Percentiles rank a stretch among this genome's conserved stretches.
Evolutionary conservation across 2,888 invertebrate species (phyloP).

Genomic region (Drosophila borealis): DNA sequence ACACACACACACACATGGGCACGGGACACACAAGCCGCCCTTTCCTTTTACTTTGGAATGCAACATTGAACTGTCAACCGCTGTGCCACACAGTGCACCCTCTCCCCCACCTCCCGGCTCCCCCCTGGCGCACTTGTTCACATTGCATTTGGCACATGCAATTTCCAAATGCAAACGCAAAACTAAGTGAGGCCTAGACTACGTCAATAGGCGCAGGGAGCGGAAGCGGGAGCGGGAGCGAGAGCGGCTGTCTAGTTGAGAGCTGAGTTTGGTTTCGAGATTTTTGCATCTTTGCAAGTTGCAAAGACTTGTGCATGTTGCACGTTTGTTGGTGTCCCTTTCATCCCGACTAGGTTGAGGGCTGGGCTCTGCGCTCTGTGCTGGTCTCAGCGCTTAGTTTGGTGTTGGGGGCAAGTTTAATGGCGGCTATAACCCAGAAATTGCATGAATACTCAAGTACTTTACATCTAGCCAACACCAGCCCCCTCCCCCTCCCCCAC

Average conservation of each 20-base stretch:
- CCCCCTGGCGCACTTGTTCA: constrained; percentile 8
- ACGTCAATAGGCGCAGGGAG: constrained; percentile 16
- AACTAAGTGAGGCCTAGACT: constrained; percentile 41
- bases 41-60: constrained; percentile 62
- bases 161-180: constrained; percentile 69
- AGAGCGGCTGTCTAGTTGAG: constrained; percentile 7
- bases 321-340: constrained; percentile 40
- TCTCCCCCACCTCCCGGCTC: neutral
- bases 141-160: constrained; percentile 74
- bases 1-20: neutral
- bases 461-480: constrained; percentile 16
- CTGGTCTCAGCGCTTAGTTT: constrained; percentile 38
- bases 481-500: neutral
- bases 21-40: constrained; percentile 2
- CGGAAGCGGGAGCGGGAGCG: neutral
- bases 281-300: constrained; percentile 38
- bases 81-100: constrained; percentile 16
- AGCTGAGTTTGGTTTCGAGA: constrained; percentile 8
- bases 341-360: constrained; percentile 3
- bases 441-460: constrained; percentile 79
- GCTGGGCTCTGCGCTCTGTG: constrained; percentile 5
- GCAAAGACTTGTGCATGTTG: constrained; percentile 23
- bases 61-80: constrained; percentile 79
- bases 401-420: constrained; percentile 64
- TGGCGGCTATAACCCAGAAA: constrained; percentile 78